Evolutionary conservation across 2,113 vertebrate genomes (phyloP), one percentile per base, ranked within the genome.

Genomic region (Cyanoderma ruficeps): DNA sequence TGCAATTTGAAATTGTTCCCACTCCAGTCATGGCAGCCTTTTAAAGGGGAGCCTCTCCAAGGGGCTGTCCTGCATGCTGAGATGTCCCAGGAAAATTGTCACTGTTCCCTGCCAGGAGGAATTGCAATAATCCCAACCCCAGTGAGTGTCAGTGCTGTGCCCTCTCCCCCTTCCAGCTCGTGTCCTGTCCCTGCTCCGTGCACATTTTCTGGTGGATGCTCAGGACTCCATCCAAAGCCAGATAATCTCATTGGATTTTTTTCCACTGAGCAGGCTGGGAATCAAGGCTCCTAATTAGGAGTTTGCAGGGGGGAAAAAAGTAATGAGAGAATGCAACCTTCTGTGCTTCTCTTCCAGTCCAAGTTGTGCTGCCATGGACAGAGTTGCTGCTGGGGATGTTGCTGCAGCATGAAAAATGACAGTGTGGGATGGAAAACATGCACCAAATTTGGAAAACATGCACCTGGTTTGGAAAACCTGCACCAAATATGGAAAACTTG

Each of bases 1-100:
- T 68, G 90, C 57, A 91, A 96, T 84, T 94, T 91, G 59, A 91
- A 93, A 87, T 63, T 50, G 42, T 84, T 97, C 94, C 21, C 72
- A 20, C 71, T 75, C 55, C 17, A 5, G 53, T 71, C 87, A 57
- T 55, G 76, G 61, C 96, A 94, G 65, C 80, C 80, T 93, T 55
- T 83, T 85, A 89, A 65, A 88, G 87, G 60, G 61, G 87, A 97
- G 67, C 13, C 68, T 91, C 96, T 93, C 95, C 31, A 17, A 89
- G 94, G 92, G 94, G 42, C 25, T 56, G 35, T 61, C 61, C 83
- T 90, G 50, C 64, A 14, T 7, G 63, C 84, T 83, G 82, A 94
- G 83, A 14, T 85, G 89, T 83, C 91, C 96, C 65, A 89, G 94
- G 89, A 85, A 93, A 87, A 76, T 72, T 94, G 94, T 70, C 61